phyloP scores from a whole-genome alignment of 1,140 invertebrate species.

The Aplysia californica region DNA sequence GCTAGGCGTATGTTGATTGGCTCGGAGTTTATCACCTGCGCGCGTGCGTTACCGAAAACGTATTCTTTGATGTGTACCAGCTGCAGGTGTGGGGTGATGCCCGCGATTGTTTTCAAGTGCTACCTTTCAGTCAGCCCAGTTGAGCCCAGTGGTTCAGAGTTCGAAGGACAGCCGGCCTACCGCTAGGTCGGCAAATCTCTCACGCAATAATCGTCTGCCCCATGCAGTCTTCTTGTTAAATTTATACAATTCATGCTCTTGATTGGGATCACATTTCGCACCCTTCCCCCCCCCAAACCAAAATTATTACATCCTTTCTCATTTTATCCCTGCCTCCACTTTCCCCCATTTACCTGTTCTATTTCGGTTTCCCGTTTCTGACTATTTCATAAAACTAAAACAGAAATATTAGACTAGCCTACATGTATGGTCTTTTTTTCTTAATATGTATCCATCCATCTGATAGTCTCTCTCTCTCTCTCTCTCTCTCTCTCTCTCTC shows the following conservation, averaged over 20 bases:
- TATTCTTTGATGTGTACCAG: slow-evolving; percentile 11
- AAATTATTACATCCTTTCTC: background rate
- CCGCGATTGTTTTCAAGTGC: background rate
- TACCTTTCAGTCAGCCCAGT: background rate
- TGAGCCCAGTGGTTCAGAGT: background rate
- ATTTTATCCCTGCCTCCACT: background rate
- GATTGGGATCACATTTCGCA: background rate
- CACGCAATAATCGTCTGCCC: background rate
- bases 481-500: background rate
- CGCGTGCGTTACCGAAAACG: slow-evolving; percentile 15
- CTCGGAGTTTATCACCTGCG: slow-evolving; percentile 16
- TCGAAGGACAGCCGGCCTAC: background rate
- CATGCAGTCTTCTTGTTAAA: background rate
- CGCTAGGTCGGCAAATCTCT: background rate
- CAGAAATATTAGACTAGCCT: no score
- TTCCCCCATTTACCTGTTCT: no score
- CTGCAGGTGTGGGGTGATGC: slow-evolving; percentile 16
- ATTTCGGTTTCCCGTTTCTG: no score
- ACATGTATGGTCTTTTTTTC: no score
- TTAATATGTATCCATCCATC: no score
- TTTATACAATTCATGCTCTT: background rate
- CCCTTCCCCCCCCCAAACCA: background rate
- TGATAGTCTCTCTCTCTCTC: background rate
- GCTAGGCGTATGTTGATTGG: slow-evolving; percentile 3
- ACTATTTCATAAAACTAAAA: no score